A percentile compares a stretch with the other conserved stretches of the same genome.
These are phyloP conservation scores for Tachycineta bicolor DNA, from an alignment of 2,113 vertebrate genomes.

Conservation along the genomic window DNA sequence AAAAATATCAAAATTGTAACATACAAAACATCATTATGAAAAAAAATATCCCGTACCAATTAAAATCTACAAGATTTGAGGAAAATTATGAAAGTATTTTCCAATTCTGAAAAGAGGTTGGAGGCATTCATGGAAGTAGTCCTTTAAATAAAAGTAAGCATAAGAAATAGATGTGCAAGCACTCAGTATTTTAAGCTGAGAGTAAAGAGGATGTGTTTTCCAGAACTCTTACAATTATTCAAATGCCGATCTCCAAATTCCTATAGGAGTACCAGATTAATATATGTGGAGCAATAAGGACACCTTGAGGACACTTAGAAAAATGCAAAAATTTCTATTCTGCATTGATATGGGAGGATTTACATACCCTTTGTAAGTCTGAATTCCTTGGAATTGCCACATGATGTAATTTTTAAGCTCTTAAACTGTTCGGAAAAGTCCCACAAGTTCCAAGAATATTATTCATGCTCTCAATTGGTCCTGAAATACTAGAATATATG, in stretches of 20 bases:
- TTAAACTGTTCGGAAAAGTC: background rate
- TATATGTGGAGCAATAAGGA: conserved; percentile 47
- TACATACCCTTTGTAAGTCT: fast-evolving
- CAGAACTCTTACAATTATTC: background rate
- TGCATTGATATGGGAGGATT: background rate
- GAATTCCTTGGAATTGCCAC: background rate
- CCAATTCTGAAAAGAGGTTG: background rate
- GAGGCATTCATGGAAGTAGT: background rate
- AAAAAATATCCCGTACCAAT: background rate
- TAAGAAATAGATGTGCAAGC: background rate
- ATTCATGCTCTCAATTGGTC: background rate
- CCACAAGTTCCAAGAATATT: background rate
- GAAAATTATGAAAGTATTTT: background rate
- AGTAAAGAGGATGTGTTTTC: background rate
- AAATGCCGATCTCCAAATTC: background rate
- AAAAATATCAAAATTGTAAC: background rate
- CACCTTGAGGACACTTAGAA: conserved; percentile 63
- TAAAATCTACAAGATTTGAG: background rate
- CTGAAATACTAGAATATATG: background rate
- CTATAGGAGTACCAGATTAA: background rate
- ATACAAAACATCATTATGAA: background rate
- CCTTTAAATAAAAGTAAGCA: conserved; percentile 49
- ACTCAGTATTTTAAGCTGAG: background rate
- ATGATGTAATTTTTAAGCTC: background rate
- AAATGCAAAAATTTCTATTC: conserved; percentile 22